phyloP scores from a whole-genome alignment of 2,113 vertebrate species.

The Tupaia tana region DNA sequence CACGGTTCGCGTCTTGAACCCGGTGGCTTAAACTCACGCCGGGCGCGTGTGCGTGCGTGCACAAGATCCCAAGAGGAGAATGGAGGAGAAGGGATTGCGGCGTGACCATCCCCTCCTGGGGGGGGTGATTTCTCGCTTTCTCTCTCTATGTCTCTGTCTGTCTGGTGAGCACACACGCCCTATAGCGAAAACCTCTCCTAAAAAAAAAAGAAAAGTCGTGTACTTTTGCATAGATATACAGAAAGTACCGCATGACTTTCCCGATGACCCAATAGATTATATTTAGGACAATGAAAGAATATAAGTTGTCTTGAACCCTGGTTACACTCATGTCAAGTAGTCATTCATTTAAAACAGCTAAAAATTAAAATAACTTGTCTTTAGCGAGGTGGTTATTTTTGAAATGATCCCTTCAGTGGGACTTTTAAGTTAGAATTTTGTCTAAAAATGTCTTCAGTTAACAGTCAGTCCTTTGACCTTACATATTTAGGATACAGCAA shows the following conservation, averaged over 20 bases:
- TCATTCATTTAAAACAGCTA: not conserved
- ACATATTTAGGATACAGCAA: slow-evolving; percentile 90
- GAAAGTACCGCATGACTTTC: not conserved
- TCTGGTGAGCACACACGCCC: no score
- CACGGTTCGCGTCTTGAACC: no score
- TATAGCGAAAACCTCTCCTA: no score
- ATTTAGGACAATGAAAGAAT: not conserved
- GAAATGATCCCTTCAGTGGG: not conserved
- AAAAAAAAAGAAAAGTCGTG: no score
- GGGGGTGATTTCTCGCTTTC: no score
- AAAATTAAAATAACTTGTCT: not conserved
- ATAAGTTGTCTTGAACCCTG: not conserved
- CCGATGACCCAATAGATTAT: no score
- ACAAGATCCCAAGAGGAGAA: no score
- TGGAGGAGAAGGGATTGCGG: no score
- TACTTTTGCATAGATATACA: not conserved
- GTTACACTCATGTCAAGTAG: not conserved
- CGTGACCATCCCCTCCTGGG: no score
- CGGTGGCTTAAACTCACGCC: no score
- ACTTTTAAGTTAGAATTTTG: not conserved
- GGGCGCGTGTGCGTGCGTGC: no score
- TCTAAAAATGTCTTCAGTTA: not conserved
- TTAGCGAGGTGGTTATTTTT: not conserved
- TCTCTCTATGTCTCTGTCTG: no score
- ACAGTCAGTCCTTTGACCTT: not conserved